These are phyloP conservation scores for Ectobius pallidus DNA, from an alignment of 2,888 invertebrate genomes.

Conservation along the genomic window DNA sequence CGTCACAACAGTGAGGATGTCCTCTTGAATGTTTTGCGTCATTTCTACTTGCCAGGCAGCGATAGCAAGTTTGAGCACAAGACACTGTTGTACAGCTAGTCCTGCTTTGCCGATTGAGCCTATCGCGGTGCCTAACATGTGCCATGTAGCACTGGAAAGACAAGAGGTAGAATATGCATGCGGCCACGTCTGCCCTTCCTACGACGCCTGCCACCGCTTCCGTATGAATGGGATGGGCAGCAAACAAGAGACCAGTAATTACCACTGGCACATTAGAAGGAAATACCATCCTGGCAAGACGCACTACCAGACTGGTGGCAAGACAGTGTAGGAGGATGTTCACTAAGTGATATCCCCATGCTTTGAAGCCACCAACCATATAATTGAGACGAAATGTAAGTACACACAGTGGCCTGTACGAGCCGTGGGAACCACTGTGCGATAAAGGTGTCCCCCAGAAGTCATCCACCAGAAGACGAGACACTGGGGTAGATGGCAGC, in stretches of 20 bases:
- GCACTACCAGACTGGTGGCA: slow-evolving; percentile 82
- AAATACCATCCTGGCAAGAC: slow-evolving; percentile 67
- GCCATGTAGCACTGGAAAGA: slow-evolving; percentile 85
- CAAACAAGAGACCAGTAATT: slow-evolving; percentile 85
- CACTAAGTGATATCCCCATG: slow-evolving; percentile 84
- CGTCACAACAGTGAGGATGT: not conserved
- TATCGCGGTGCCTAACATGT: slow-evolving; percentile 61
- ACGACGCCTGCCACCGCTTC: slow-evolving; percentile 97
- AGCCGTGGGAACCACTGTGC: slow-evolving; percentile 94
- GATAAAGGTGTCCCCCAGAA: slow-evolving; percentile 97
- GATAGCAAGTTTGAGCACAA: not conserved
- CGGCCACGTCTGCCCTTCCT: slow-evolving; percentile 92
- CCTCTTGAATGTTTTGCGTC: not conserved
- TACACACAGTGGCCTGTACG: slow-evolving; percentile 92
- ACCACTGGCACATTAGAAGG: slow-evolving; percentile 40
- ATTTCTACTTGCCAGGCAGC: slow-evolving; percentile 8
- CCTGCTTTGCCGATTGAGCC: slow-evolving; percentile 2
- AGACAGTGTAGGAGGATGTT: slow-evolving; percentile 86
- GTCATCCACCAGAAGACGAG: slow-evolving; percentile 85
- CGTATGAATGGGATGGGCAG: slow-evolving; percentile 94
- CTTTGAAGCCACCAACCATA: slow-evolving; percentile 71
- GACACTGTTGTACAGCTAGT: not conserved
- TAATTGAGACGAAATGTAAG: slow-evolving; percentile 85
- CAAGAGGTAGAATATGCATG: slow-evolving; percentile 87
- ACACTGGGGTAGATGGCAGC: slow-evolving; percentile 77